phyloP scores from a whole-genome alignment of 2,888 invertebrate genomes.

The Leptinotarsa haldemani region DNA sequence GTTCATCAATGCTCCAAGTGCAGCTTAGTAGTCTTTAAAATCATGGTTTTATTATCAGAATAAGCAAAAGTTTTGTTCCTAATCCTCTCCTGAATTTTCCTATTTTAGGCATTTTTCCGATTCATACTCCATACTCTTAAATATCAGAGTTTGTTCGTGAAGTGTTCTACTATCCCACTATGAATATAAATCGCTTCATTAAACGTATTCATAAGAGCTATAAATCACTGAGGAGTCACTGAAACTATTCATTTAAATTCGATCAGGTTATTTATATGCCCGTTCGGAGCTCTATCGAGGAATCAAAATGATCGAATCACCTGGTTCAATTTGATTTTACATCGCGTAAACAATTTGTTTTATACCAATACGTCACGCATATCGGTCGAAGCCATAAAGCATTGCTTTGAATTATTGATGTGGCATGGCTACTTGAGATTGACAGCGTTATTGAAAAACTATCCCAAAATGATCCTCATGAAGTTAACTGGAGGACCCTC shows the following conservation, averaged over 20 bases:
- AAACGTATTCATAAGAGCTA: not conserved
- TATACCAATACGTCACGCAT: conserved; percentile 2
- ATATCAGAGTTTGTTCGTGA: not conserved
- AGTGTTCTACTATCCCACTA: not conserved
- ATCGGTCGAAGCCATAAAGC: not conserved
- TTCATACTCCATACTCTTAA: not conserved
- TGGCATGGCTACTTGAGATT: not conserved
- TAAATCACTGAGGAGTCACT: conserved; percentile 1
- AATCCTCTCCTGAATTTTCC: not conserved
- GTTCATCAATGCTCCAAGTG: too few relatives aligned
- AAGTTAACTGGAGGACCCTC: not conserved
- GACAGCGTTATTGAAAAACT: not conserved
- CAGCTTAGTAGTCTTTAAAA: too few relatives aligned
- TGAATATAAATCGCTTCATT: conserved; percentile 4
- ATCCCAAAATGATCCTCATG: not conserved
- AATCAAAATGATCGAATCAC: not conserved
- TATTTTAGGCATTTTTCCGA: not conserved
- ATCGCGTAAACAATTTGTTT: not conserved
- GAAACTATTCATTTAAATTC: conserved; percentile 5
- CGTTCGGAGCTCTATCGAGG: not conserved
- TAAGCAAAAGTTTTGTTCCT: not conserved
- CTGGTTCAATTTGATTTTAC: conserved; percentile 15
- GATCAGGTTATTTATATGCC: not conserved
- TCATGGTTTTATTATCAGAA: not conserved
- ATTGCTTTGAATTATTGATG: not conserved